Conservation (phyloP, 2,888 invertebrate species). For the Brachyopa scutellaris region DNA sequence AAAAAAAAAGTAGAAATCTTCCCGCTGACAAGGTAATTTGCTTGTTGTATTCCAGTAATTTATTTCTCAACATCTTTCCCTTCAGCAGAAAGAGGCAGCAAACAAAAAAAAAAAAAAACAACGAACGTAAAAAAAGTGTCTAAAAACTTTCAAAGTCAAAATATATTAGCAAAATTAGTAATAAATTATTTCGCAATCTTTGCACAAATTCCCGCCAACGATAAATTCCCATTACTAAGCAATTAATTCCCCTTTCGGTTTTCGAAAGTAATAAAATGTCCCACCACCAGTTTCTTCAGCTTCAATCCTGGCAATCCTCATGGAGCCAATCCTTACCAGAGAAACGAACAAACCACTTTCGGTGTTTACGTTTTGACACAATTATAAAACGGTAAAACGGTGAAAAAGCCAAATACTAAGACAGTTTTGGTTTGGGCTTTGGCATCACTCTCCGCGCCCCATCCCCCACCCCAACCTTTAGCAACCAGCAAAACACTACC, state of each 20-base stretch:
- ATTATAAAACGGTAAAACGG: conserved; percentile 47
- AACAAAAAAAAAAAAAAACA: not conserved
- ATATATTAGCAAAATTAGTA: conserved; percentile 53
- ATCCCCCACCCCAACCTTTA: too few relatives aligned
- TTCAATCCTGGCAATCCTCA: conserved; percentile 32
- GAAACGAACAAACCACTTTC: conserved; percentile 43
- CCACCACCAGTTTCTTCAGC: conserved; percentile 6
- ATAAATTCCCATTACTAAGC: conserved; percentile 70
- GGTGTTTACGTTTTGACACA: conserved; percentile 66
- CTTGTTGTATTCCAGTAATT: conserved; percentile 17
- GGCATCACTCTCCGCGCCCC: too few relatives aligned
- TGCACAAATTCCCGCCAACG: conserved; percentile 41
- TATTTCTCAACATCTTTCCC: conserved; percentile 4
- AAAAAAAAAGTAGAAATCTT: conserved; percentile 34
- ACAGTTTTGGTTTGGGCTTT: conserved; percentile 17
- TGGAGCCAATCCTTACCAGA: conserved; percentile 22
- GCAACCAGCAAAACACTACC: not conserved
- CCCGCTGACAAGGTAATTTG: conserved; percentile 42
- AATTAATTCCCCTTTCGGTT: conserved; percentile 66
- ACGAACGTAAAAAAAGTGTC: conserved; percentile 1
- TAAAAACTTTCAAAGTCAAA: conserved; percentile 38
- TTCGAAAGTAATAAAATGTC: conserved; percentile 66
- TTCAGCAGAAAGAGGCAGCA: too few relatives aligned
- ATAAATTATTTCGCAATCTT: conserved; percentile 65
- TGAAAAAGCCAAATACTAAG: conserved; percentile 41